Evolutionary conservation across 1,140 invertebrate genomes (phyloP), one percentile per base, ranked within the genome.

Genomic region (Triops longicaudatus): DNA sequence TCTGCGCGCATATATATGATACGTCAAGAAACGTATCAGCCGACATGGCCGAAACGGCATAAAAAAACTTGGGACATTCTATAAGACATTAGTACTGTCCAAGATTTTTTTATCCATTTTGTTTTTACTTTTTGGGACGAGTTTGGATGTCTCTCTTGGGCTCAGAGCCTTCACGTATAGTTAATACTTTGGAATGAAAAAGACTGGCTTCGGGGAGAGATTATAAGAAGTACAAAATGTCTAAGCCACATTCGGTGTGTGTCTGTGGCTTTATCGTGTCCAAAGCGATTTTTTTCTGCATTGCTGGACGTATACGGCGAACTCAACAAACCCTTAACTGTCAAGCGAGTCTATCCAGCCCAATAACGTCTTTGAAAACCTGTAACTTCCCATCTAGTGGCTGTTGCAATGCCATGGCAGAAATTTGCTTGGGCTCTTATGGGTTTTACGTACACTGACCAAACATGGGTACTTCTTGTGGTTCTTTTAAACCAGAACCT

Each of bases 401-500:
- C 50, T 63, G 50, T 63, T 63, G n/a, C 50, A 63, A 22, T 22
- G 50, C 50, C 50, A 63, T 63, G 50, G 50, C 50, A 63, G 50
- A 63, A 63, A 63, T 63, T 63, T 63, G 50, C 50, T 63, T 63
- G 17, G 50, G 50, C 50, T 63, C 50, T 22, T 63, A 63, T 63
- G 14, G 50, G 50, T 63, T 63, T 63, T 63, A n/a, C 50, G 50
- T 63, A n/a, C 50, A 14, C 17, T 63, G 50, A 63, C 50, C 50
- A 63, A 63, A 63, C 50, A 63, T 63, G 50, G 50, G 10, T 63
- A n/a, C 50, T 63, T 22, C 50, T 17, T 63, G 4, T 6, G 50
- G 50, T 63, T 63, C 50, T 63, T 63, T 63, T 9, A 63, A 63
- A 63, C 50, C 50, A 63, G 50, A 63, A 63, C 50, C 50, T 63